Percentiles rank a stretch among this genome's conserved stretches.
phyloP scores from a whole-genome alignment of 2,113 vertebrate genomes.

The Oenanthe melanoleuca region DNA sequence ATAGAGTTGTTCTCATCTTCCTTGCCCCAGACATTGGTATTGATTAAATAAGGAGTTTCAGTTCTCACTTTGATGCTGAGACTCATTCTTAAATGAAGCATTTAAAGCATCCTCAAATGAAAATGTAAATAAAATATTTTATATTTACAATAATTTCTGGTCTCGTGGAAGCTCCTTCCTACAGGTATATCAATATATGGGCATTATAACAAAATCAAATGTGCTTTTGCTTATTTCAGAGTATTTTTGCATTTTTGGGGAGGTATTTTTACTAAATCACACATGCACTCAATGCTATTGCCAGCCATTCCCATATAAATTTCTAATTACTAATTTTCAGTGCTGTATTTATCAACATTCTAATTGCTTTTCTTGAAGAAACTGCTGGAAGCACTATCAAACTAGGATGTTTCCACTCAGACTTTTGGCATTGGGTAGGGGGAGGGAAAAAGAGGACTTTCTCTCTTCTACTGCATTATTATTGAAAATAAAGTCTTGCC shows the following conservation, averaged over 20 bases:
- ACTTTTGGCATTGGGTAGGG: background rate
- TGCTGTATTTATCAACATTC: background rate
- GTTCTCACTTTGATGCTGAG: background rate
- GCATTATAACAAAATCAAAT: background rate
- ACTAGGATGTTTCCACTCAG: background rate
- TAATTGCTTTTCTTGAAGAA: background rate
- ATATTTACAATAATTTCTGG: background rate
- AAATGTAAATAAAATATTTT: background rate
- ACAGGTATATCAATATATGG: background rate
- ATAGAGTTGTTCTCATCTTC: background rate
- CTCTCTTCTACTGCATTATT: background rate
- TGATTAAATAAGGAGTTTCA: background rate
- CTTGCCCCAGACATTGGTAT: background rate
- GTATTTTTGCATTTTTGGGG: background rate
- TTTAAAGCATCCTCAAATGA: background rate
- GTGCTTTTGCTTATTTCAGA: background rate
- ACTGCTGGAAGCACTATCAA: background rate
- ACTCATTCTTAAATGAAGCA: background rate
- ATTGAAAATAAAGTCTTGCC: background rate
- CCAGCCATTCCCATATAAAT: background rate
- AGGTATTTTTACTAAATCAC: background rate
- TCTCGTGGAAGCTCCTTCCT: constrained; percentile 9
- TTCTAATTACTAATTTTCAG: background rate
- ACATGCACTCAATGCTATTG: background rate
- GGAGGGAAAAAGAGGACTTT: background rate